Evolutionary conservation across 1,140 invertebrate species (phyloP).

Genomic region (Zelostemma sp.): DNA sequence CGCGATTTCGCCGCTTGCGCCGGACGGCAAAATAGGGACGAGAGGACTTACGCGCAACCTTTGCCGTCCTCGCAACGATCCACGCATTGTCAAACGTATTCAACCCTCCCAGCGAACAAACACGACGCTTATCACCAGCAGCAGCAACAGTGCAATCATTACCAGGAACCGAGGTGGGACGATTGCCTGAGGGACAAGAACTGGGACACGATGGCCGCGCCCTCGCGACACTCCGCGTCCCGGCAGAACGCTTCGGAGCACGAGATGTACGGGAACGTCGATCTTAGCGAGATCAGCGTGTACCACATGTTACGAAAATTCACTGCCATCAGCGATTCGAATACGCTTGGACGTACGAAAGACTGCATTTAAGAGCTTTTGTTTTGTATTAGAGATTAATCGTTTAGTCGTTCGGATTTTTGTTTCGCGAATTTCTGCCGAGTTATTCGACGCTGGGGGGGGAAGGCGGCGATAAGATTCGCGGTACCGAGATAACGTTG

Average conservation of each 20-base stretch:
- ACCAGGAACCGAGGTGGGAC: slow-evolving; percentile 24
- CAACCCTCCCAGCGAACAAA: slow-evolving; percentile 43
- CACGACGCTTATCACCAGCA: slow-evolving; percentile 28
- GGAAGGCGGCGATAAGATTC: too few species aligned
- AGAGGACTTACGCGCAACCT: slow-evolving; percentile 7
- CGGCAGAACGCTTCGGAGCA: slow-evolving; percentile 28
- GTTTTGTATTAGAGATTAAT: too few species aligned
- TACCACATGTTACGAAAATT: slow-evolving; percentile 41
- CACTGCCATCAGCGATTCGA: slow-evolving; percentile 29
- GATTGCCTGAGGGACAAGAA: slow-evolving; percentile 36
- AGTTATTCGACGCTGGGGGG: too few species aligned
- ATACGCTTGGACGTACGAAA: neutral
- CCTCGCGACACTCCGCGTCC: neutral
- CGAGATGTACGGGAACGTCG: slow-evolving; percentile 43
- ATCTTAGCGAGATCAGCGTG: slow-evolving; percentile 38
- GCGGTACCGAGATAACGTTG: too few species aligned
- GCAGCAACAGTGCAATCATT: slow-evolving; percentile 37
- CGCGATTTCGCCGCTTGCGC: slow-evolving; percentile 6
- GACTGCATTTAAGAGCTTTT: slow-evolving; percentile 1
- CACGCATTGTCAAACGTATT: slow-evolving; percentile 40
- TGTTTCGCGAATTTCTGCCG: too few species aligned
- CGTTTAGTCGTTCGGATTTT: too few species aligned
- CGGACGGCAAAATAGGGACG: neutral
- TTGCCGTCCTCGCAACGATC: slow-evolving; percentile 21
- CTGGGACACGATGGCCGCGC: slow-evolving; percentile 36